Conservation (phyloP, 2,797 vertebrate genomes). For the Rhadinocentrus ornatus region DNA sequence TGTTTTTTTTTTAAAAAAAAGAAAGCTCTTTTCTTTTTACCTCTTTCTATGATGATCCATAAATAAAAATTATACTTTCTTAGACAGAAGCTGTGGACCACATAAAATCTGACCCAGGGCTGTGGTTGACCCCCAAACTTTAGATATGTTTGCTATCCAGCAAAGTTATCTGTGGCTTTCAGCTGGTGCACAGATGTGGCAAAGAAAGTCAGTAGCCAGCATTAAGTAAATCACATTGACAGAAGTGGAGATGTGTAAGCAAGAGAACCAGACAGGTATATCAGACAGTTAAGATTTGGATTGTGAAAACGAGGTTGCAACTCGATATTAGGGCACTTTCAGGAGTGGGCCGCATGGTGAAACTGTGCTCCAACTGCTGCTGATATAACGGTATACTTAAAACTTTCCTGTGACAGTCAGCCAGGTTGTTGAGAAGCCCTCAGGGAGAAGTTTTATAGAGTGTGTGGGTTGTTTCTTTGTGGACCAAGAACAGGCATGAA, state of each 20-base stretch:
- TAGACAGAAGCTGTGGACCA: not conserved
- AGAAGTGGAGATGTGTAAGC: conserved; percentile 2
- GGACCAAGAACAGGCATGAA: conserved; percentile 41
- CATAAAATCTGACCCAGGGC: not conserved
- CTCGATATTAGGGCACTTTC: conserved; percentile 12
- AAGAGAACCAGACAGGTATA: not conserved
- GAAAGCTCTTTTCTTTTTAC: not conserved
- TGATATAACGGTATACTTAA: conserved; percentile 31
- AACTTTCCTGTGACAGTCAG: conserved; percentile 24
- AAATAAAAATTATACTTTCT: not conserved
- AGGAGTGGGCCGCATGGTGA: conserved; percentile 18
- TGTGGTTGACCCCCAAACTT: not conserved
- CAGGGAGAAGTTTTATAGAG: conserved; percentile 40
- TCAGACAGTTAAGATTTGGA: conserved; percentile 4
- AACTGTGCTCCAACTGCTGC: conserved; percentile 20
- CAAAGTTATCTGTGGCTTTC: not conserved
- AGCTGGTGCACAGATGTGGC: not conserved
- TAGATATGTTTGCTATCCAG: not conserved
- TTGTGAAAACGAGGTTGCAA: conserved; percentile 18
- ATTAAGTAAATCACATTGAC: not conserved
- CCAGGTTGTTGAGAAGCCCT: conserved; percentile 17
- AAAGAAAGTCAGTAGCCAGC: not conserved
- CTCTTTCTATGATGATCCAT: too few relatives aligned
- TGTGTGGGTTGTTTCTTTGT: conserved; percentile 40
- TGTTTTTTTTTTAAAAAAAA: too few relatives aligned